Evolutionary conservation across 2,888 invertebrate species (phyloP).

Genomic region (Gibbula magus): DNA sequence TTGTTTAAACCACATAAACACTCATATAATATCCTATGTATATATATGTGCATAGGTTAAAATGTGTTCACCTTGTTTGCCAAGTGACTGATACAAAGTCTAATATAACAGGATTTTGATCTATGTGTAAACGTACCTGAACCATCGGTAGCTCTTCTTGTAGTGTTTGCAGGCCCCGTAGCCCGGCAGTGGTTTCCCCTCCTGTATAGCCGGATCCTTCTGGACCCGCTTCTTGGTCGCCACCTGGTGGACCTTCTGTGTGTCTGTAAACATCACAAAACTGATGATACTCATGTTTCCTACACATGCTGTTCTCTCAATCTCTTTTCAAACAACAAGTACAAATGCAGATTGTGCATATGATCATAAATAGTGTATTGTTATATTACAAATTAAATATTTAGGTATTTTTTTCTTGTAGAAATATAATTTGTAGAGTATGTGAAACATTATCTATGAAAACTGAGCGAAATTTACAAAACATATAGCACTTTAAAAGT

Average conservation of each 20-base stretch:
- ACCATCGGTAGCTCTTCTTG: slow-evolving; percentile 77
- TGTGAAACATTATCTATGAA: too few relatives aligned
- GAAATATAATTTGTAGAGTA: too few relatives aligned
- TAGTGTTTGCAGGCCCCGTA: slow-evolving; percentile 76
- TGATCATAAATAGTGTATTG: background rate
- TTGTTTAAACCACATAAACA: too few relatives aligned
- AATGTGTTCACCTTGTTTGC: background rate
- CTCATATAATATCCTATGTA: too few relatives aligned
- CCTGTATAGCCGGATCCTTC: slow-evolving; percentile 74
- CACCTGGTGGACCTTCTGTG: slow-evolving; percentile 42
- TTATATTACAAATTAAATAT: too few relatives aligned
- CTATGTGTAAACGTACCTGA: slow-evolving; percentile 66
- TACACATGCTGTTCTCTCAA: too few relatives aligned
- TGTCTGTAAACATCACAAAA: background rate
- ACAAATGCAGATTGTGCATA: background rate
- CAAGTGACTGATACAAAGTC: background rate
- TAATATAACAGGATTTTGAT: background rate
- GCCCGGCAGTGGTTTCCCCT: slow-evolving; percentile 75
- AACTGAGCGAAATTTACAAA: too few relatives aligned
- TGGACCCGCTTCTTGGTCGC: slow-evolving; percentile 48
- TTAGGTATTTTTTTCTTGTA: too few relatives aligned
- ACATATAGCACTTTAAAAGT: too few relatives aligned
- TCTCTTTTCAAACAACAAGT: too few relatives aligned
- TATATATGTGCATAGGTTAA: too few relatives aligned
- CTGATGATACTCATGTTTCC: too few relatives aligned